These are phyloP conservation scores for Lethenteron reissneri DNA, from an alignment of 2,113 vertebrate species.

Conservation along the genomic window DNA sequence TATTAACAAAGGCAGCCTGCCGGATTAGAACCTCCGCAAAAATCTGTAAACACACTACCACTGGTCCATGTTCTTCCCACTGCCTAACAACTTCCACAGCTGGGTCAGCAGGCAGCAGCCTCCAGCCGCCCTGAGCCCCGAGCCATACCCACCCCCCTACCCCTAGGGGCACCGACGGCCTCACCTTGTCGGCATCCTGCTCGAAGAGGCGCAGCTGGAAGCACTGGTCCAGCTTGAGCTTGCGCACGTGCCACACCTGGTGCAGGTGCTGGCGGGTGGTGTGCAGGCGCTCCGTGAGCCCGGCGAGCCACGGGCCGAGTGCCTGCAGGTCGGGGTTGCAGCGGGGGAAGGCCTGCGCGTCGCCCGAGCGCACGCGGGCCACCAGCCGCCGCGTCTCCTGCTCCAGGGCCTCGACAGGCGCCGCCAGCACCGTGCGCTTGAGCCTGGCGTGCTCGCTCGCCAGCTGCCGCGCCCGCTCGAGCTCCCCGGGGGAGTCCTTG, in stretches of 20 bases:
- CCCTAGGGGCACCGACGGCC: conserved; percentile 9
- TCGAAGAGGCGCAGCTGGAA: conserved; percentile 92
- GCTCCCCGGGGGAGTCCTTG: conserved; percentile 85
- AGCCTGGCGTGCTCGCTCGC: conserved; percentile 88
- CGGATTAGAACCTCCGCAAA: no score
- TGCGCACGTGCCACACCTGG: conserved; percentile 91
- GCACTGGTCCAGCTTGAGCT: conserved; percentile 90
- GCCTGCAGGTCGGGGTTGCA: conserved; percentile 95
- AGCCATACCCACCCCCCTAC: not conserved
- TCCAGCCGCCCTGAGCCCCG: not conserved
- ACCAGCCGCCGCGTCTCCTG: conserved; percentile 76
- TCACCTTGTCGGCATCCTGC: conserved; percentile 91
- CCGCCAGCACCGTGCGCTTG: conserved; percentile 93
- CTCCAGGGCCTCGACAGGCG: conserved; percentile 87
- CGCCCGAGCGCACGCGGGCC: conserved; percentile 78
- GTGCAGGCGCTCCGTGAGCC: conserved; percentile 87
- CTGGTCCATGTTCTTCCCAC: no score
- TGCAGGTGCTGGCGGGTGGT: conserved; percentile 86
- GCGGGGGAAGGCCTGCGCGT: conserved; percentile 79
- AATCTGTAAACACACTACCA: no score
- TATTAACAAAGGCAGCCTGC: no score
- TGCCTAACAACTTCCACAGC: no score
- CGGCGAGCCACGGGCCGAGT: conserved; percentile 86
- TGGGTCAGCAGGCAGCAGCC: no score
- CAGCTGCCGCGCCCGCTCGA: conserved; percentile 69